phyloP scores from a whole-genome alignment of 2,888 invertebrate species.

The Drosophila demipolita region DNA sequence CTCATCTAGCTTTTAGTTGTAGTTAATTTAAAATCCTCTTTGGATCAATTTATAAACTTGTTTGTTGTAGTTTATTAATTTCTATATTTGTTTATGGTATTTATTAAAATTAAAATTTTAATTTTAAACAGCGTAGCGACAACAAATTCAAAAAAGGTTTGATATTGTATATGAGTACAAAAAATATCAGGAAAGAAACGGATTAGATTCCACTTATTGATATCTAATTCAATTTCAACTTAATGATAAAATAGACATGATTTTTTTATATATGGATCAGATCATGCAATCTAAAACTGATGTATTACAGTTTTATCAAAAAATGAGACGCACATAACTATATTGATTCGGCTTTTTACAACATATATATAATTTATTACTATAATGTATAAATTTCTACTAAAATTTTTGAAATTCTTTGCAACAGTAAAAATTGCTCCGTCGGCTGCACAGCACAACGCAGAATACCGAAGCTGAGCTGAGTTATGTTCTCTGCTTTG shows the following conservation, averaged over 20 bases:
- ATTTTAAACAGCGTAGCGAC: not conserved
- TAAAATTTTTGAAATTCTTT: not conserved
- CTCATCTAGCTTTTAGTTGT: slow-evolving; percentile 2
- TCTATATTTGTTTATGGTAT: slow-evolving; percentile 10
- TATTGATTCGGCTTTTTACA: not conserved
- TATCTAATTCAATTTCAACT: not conserved
- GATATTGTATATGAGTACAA: not conserved
- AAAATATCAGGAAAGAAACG: not conserved
- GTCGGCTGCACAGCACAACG: not conserved
- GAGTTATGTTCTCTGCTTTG: not conserved
- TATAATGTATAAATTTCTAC: no score
- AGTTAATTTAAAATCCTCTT: not conserved
- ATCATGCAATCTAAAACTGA: not conserved
- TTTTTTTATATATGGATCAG: not conserved
- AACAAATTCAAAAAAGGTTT: not conserved
- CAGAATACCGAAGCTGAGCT: not conserved
- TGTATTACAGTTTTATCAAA: not conserved
- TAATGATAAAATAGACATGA: not conserved
- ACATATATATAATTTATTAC: not conserved
- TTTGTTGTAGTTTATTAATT: slow-evolving; percentile 15
- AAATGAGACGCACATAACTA: not conserved
- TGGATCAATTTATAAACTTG: slow-evolving; percentile 15
- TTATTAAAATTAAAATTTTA: slow-evolving; percentile 13
- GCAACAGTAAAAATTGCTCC: not conserved
- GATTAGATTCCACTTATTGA: not conserved